Evolutionary conservation across 2,797 vertebrate species (phyloP).

Genomic region (Phaenicophaeus curvirostris): DNA sequence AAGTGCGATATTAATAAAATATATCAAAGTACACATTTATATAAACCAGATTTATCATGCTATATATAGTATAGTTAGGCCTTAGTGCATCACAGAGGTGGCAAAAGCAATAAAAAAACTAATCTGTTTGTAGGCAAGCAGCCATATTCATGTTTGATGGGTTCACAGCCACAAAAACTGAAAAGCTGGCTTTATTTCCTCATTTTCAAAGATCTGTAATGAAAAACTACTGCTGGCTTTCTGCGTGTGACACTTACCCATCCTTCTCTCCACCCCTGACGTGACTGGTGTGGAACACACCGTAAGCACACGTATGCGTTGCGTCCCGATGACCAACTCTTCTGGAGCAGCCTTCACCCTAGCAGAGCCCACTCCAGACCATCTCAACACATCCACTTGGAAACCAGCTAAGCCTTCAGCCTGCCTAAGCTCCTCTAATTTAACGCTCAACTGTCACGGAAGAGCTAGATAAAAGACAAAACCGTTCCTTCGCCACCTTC

Average conservation of each 20-base stretch:
- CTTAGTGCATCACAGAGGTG: conserved; percentile 36
- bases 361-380: not conserved
- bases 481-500: not conserved
- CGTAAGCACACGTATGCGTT: fast-evolving
- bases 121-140: conserved; percentile 26
- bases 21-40: not conserved
- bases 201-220: not conserved
- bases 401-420: not conserved
- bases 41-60: conserved; percentile 54
- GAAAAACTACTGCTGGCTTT: not conserved
- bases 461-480: not conserved
- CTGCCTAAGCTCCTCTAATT: not conserved
- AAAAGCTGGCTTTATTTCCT: not conserved
- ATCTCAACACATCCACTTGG: not conserved
- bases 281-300: fast-evolving
- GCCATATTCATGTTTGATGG: conserved; percentile 25
- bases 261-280: not conserved
- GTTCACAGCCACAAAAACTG: not conserved
- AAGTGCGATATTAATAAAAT: conserved; percentile 3
- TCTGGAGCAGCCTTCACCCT: not conserved
- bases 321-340: not conserved
- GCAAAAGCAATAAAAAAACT: conserved; percentile 35
- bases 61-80: conserved; percentile 23
- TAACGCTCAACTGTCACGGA: not conserved
- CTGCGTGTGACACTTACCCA: not conserved